phyloP scores from a whole-genome alignment of 1,140 invertebrate genomes.

The Agrilus planipennis region DNA sequence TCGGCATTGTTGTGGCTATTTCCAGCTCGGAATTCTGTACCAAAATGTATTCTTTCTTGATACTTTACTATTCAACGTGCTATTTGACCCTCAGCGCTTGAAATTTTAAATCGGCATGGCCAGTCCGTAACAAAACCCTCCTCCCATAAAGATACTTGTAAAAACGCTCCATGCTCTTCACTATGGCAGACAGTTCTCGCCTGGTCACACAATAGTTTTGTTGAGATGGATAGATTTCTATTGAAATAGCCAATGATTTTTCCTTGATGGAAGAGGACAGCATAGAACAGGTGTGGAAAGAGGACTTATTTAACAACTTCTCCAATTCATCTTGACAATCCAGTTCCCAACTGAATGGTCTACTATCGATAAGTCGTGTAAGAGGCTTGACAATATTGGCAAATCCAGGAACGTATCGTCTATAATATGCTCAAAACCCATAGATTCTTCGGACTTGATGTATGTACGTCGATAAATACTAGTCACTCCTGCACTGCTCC shows the following conservation, averaged over 20 bases:
- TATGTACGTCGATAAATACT: too few relatives aligned
- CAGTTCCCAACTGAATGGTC: not conserved
- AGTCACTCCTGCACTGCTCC: too few relatives aligned
- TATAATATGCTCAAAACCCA: too few relatives aligned
- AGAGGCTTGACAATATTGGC: too few relatives aligned
- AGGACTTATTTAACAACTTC: not conserved
- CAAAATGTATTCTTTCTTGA: conserved; percentile 12
- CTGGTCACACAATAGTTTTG: conserved; percentile 15
- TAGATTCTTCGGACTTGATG: too few relatives aligned
- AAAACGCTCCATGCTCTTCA: too few relatives aligned
- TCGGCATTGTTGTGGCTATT: conserved; percentile 12
- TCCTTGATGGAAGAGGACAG: conserved; percentile 8
- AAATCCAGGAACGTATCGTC: too few relatives aligned
- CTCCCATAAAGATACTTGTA: conserved; percentile 12
- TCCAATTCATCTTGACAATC: conserved; percentile 1
- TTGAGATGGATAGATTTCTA: conserved; percentile 27
- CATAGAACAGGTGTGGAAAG: not conserved
- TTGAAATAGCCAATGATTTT: conserved; percentile 21
- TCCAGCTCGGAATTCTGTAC: conserved; percentile 13
- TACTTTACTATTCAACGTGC: conserved; percentile 14
- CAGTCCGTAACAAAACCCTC: conserved; percentile 13
- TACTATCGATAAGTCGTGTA: conserved; percentile 2
- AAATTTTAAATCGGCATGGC: conserved; percentile 24
- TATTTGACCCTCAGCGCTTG: conserved; percentile 16
- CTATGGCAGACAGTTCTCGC: too few relatives aligned